These are phyloP conservation scores for Saimiri boliviensis DNA, from an alignment of 2,113 vertebrate species.

Conservation along the genomic window DNA sequence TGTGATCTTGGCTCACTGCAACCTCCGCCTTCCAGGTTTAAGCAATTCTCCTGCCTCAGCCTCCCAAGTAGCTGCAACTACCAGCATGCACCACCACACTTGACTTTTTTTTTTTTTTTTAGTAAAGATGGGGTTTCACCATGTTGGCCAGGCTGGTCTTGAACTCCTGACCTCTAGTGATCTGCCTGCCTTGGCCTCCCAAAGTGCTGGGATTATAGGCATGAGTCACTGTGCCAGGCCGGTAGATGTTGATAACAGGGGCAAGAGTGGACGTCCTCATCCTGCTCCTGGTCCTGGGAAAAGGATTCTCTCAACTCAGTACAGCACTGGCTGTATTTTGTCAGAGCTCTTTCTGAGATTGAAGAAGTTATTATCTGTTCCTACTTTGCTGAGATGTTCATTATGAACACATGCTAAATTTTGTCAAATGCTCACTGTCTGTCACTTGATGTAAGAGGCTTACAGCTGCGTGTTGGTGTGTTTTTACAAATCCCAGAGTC, in stretches of 20 bases:
- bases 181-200: not conserved
- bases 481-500: not conserved
- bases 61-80: not conserved
- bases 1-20: not conserved
- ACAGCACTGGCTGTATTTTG: accelerated
- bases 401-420: not conserved
- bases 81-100: not conserved
- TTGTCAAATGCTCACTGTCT: not conserved
- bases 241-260: not conserved
- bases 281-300: not conserved
- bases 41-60: not conserved
- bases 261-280: too few species aligned
- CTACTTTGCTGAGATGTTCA: not conserved
- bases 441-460: not conserved
- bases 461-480: accelerated
- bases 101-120: not conserved
- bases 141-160: not conserved
- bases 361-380: not conserved
- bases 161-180: not conserved
- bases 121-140: not conserved
- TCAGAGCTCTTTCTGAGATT: accelerated
- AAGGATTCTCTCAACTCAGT: not conserved
- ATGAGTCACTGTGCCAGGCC: not conserved
- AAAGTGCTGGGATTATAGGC: not conserved
- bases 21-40: not conserved